A percentile compares a stretch with the other conserved stretches of the same genome.
These are phyloP conservation scores for Sitobion miscanthi DNA, from an alignment of 1,140 invertebrate species.

Conservation along the genomic window DNA sequence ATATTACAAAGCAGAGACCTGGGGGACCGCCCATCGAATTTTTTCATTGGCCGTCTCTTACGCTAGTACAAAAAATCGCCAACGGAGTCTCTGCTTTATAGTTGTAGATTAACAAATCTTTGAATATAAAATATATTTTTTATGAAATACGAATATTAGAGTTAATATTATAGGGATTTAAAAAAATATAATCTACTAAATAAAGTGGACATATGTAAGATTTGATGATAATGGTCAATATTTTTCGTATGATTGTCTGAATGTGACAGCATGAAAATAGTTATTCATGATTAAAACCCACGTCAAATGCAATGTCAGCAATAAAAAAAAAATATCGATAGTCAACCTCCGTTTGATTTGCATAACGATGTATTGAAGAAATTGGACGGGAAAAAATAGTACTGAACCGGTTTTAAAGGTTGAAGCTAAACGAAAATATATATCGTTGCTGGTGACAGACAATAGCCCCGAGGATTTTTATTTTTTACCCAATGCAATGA, in stretches of 20 bases:
- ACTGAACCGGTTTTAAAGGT: background rate
- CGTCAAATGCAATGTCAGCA: slow-evolving; percentile 4
- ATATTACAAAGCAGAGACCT: no score
- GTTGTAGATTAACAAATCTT: no score
- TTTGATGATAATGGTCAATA: background rate
- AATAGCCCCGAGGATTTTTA: background rate
- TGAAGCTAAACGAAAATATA: background rate
- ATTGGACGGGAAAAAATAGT: background rate
- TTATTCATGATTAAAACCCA: background rate
- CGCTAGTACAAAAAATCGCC: no score
- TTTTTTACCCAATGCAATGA: background rate
- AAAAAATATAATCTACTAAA: background rate
- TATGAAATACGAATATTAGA: background rate
- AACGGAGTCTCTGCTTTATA: no score
- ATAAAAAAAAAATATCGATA: background rate
- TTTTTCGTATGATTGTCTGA: background rate
- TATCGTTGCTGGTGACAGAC: background rate
- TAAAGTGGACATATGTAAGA: background rate
- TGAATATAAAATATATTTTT: background rate
- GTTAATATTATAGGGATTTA: background rate
- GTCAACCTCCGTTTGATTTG: background rate
- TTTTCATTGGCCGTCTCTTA: no score
- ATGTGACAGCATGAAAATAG: background rate
- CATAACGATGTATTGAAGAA: background rate
- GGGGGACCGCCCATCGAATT: no score